A percentile compares a stretch with the other conserved stretches of the same genome.
These are phyloP conservation scores for Enteromius argenteus DNA, from an alignment of 2,797 vertebrate genomes.

Conservation along the genomic window DNA sequence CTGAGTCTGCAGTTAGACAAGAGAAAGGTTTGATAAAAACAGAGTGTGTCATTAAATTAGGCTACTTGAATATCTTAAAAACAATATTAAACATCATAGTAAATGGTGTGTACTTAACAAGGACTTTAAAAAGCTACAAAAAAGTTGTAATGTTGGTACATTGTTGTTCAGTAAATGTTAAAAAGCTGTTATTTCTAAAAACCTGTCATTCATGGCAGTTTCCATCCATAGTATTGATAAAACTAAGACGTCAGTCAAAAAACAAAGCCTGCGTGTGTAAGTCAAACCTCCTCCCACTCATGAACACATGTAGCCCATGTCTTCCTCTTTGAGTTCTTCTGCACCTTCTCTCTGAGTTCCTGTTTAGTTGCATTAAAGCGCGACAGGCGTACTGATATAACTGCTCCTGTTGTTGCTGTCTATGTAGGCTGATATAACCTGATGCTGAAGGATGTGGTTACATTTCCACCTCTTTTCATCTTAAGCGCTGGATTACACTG, in stretches of 20 bases:
- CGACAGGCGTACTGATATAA: constrained; percentile 21
- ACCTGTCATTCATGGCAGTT: neutral
- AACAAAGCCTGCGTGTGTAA: constrained; percentile 44
- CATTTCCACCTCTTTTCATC: constrained; percentile 46
- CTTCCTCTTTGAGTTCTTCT: constrained; percentile 59
- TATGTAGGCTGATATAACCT: constrained; percentile 9
- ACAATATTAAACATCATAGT: neutral
- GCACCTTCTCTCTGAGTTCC: constrained; percentile 74
- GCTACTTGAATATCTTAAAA: neutral
- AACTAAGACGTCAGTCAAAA: constrained; percentile 54
- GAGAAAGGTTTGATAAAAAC: neutral
- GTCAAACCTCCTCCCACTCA: constrained; percentile 47
- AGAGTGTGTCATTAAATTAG: neutral
- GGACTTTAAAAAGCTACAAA: too few relatives aligned
- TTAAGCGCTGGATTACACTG: constrained; percentile 57
- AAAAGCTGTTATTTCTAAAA: neutral
- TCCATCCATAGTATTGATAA: constrained; percentile 37
- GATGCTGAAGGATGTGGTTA: constrained; percentile 72
- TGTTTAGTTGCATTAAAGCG: constrained; percentile 67
- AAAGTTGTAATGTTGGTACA: neutral
- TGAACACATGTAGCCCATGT: constrained; percentile 33
- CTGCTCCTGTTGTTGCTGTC: neutral
- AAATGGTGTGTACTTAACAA: neutral
- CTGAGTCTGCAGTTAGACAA: constrained; percentile 32
- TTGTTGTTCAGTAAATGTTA: neutral